These are phyloP conservation scores for Pagetopsis macropterus DNA, from an alignment of 2,797 vertebrate genomes.

Conservation along the genomic window DNA sequence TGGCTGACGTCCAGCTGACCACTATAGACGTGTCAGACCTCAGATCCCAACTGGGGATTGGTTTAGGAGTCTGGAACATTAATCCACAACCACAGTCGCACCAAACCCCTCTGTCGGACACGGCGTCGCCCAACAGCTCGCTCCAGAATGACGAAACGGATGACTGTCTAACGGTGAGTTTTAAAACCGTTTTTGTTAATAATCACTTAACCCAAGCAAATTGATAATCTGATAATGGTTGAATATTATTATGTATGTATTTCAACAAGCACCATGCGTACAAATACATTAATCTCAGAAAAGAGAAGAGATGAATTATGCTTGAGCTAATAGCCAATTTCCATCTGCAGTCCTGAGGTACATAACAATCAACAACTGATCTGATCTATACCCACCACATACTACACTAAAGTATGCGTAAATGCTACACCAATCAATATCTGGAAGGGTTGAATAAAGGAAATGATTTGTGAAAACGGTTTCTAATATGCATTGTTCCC, in stretches of 20 bases:
- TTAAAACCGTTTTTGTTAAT: no score
- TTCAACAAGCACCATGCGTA: no score
- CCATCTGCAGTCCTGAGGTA: no score
- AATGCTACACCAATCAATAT: no score
- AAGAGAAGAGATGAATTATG: no score
- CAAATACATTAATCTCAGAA: no score
- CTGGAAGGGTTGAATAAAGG: no score
- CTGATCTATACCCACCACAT: neutral
- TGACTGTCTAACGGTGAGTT: constrained; percentile 87
- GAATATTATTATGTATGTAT: no score
- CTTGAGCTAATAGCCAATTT: no score
- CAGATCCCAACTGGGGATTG: constrained; percentile 90
- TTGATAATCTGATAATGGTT: neutral
- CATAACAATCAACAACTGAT: neutral
- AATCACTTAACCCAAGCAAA: neutral
- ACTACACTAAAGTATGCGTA: no score
- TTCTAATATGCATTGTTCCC: neutral
- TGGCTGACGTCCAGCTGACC: constrained; percentile 90
- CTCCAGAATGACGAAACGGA: constrained; percentile 91
- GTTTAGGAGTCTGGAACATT: constrained; percentile 86
- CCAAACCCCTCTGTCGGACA: constrained; percentile 85
- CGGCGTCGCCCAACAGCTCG: constrained; percentile 88
- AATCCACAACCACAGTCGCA: constrained; percentile 85
- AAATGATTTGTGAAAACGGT: no score
- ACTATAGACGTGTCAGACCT: constrained; percentile 95